These are phyloP conservation scores for Coecobrya sp. DNA, from an alignment of 2,888 invertebrate genomes.

Conservation along the genomic window DNA sequence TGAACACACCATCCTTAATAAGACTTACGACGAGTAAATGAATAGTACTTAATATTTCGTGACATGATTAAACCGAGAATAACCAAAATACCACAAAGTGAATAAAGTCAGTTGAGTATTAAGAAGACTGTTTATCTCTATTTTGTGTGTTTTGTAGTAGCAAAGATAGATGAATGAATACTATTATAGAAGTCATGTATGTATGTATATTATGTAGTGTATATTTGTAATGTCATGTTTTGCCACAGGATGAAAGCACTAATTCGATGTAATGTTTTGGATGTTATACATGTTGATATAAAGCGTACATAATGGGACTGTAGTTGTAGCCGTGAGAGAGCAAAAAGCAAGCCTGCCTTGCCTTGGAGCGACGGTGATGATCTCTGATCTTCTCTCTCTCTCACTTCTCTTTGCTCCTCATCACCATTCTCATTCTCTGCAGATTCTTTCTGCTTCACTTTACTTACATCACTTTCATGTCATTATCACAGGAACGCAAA, in stretches of 20 bases:
- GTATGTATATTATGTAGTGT: neutral
- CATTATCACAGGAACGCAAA: conserved; percentile 64
- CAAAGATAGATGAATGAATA: neutral
- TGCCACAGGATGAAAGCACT: conserved; percentile 73
- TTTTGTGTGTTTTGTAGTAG: neutral
- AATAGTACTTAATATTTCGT: conserved; percentile 60
- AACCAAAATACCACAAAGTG: conserved; percentile 71
- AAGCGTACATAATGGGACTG: conserved; percentile 26
- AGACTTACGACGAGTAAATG: conserved; percentile 50
- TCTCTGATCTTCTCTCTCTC: conserved; percentile 74
- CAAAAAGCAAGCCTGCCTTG: conserved; percentile 33
- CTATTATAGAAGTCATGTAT: neutral
- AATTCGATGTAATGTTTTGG: conserved; percentile 71
- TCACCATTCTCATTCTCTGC: conserved; percentile 29
- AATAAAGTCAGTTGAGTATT: conserved; percentile 13
- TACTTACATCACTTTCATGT: conserved; percentile 73
- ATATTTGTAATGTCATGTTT: conserved; percentile 66
- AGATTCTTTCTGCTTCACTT: conserved; percentile 69
- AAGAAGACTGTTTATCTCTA: neutral
- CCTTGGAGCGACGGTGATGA: conserved; percentile 76
- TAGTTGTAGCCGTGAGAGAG: neutral
- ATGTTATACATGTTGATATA: conserved; percentile 61
- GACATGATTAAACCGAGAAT: conserved; percentile 74
- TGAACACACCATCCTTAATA: conserved; percentile 19
- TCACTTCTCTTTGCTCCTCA: conserved; percentile 27